Conservation (phyloP, 2,797 vertebrate genomes). For the Pseudomugil tenellus region DNA sequence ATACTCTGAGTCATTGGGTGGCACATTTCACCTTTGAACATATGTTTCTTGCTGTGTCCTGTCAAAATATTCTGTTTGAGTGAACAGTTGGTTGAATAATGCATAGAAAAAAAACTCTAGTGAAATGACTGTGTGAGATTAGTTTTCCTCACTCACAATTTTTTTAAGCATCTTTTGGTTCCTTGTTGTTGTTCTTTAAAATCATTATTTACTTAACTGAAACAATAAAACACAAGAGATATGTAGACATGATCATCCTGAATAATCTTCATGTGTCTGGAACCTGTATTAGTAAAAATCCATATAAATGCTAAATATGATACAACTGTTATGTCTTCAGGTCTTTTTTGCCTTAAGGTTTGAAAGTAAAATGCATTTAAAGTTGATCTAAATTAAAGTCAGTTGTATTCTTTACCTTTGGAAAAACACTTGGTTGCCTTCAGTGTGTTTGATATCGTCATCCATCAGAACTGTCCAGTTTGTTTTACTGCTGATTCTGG, state of each 20-base stretch:
- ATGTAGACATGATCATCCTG: background rate
- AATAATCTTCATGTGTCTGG: background rate
- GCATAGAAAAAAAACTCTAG: slow-evolving; percentile 3
- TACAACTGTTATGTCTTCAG: background rate
- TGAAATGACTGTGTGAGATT: slow-evolving; percentile 15
- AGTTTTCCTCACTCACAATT: background rate
- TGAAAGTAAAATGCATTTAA: background rate
- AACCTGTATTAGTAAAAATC: background rate
- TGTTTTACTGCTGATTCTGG: background rate
- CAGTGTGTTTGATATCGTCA: background rate
- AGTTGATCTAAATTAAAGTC: background rate
- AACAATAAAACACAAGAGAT: background rate
- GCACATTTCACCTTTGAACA: slow-evolving; percentile 23
- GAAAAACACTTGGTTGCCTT: background rate
- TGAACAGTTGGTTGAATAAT: slow-evolving; percentile 32
- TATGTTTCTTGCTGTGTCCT: slow-evolving; percentile 13
- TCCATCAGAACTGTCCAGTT: background rate
- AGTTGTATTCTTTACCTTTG: background rate
- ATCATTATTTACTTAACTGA: background rate
- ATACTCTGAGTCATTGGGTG: slow-evolving; percentile 6
- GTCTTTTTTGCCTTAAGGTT: background rate
- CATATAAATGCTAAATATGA: background rate
- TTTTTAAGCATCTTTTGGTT: background rate
- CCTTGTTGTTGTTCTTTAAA: background rate
- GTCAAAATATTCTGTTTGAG: slow-evolving; percentile 35